A percentile compares a stretch with the other conserved stretches of the same genome.
These are phyloP conservation scores for Caenorhabditis panamensis DNA, from an alignment of 2,888 invertebrate species.

Conservation along the genomic window DNA sequence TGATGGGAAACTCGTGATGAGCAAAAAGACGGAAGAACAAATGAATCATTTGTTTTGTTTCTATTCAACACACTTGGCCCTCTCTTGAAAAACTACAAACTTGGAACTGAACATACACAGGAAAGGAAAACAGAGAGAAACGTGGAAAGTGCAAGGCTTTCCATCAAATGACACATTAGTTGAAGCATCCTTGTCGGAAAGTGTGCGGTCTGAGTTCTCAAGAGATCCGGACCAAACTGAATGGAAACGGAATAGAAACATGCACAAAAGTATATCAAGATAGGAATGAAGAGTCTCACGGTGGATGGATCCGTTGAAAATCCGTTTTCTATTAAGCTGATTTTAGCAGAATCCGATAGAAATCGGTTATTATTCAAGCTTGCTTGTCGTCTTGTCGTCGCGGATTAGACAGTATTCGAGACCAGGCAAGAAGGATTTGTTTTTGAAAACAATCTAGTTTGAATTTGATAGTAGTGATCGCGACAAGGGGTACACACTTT, in stretches of 20 bases:
- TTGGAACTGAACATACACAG: too few relatives aligned
- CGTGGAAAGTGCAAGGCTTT: slow-evolving; percentile 31
- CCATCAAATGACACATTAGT: slow-evolving; percentile 33
- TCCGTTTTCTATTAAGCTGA: slow-evolving; percentile 13
- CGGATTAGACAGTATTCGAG: slow-evolving; percentile 18
- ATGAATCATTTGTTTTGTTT: too few relatives aligned
- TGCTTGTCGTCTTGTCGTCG: neutral
- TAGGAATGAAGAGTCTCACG: too few relatives aligned
- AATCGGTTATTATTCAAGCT: too few relatives aligned
- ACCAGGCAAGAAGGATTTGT: neutral
- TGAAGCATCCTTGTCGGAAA: slow-evolving; percentile 28
- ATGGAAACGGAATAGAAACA: too few relatives aligned
- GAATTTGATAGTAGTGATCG: neutral
- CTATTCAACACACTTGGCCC: slow-evolving; percentile 23
- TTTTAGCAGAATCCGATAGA: slow-evolving; percentile 14
- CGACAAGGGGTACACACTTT: too few relatives aligned
- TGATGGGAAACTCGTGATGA: slow-evolving; percentile 12
- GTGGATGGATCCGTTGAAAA: neutral
- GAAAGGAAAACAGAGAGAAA: slow-evolving; percentile 12
- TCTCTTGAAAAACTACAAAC: slow-evolving; percentile 42
- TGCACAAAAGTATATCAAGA: too few relatives aligned
- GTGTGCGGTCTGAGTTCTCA: slow-evolving; percentile 12
- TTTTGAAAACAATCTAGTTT: slow-evolving; percentile 2
- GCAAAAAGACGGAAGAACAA: too few relatives aligned
- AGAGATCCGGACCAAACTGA: neutral